Evolutionary conservation across 2,113 vertebrate genomes (phyloP), one percentile per base, ranked within the genome.

Genomic region (Stegastes partitus): DNA sequence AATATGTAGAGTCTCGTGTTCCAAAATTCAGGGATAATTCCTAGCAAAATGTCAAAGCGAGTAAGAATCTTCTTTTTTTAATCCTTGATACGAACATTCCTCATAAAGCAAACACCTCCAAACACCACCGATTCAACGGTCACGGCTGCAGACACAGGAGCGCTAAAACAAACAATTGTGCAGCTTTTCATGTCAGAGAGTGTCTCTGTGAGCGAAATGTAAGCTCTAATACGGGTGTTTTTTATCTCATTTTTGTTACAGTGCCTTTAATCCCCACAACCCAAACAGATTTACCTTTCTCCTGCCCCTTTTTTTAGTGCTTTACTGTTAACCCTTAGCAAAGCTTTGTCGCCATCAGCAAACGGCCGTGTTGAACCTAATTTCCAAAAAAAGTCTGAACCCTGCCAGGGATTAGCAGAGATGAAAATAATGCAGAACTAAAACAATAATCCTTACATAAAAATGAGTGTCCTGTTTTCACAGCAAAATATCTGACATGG

Each of bases 361-460:
- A 67, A 82, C 58, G 74, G 67, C 82, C 77, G 68, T 63, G 74
- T 62, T 75, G 28, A 70, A 85, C 53, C 53, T 57, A 5, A 79
- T 87, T 74, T 73, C n/a, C 73, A 56, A 71, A 87, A 34, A 84
- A 65, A 80, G 49, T 84, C 73, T 68, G n/a, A 87, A 82, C 18
- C 49, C 71, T 42, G 70, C 58, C 45, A 44, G 67, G 82, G 90
- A 90, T 92, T 85, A 84, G 22, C 59, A 68, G 55, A 70, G 72
- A 85, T 81, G 39, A 81, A 71, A 85, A 90, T 54, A 51, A 79
- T 55, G 39, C 49, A 56, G 71, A 84, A 57, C 54, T 79, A 77
- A 83, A 89, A 84, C 62, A 89, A 69, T 90, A 86, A 93, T 93
- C 90, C 66, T 53, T 47, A 79, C 44, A 84, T 76, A 76, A 91